Conservation (phyloP, 2,113 vertebrate species). For the Arvicanthis niloticus region DNA sequence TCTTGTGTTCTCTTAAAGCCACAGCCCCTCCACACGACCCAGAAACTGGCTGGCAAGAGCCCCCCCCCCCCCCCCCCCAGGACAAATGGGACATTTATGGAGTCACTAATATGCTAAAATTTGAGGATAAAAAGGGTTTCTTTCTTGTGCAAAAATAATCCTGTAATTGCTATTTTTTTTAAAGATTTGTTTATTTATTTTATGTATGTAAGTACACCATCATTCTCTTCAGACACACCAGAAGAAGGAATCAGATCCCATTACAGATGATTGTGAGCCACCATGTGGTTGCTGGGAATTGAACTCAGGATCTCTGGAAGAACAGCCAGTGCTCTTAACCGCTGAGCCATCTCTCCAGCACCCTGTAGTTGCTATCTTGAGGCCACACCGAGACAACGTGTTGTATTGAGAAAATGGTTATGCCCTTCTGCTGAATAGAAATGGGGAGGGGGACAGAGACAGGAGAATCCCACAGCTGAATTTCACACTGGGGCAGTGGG, state of each 20-base stretch:
- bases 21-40: neutral
- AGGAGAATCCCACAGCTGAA: neutral
- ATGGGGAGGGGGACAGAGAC: neutral
- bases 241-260: too few species aligned
- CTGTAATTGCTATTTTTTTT: neutral
- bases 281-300: too few species aligned
- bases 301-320: too few species aligned
- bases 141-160: conserved; percentile 46
- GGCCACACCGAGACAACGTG: neutral
- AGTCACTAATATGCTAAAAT: neutral
- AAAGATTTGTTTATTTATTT: too few species aligned
- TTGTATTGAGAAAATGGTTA: neutral
- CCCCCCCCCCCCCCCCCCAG: too few species aligned
- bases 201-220: too few species aligned
- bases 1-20: neutral
- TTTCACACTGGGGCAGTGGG: neutral
- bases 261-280: too few species aligned
- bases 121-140: neutral
- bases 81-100: neutral
- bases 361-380: neutral
- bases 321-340: too few species aligned
- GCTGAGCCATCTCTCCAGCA: too few species aligned
- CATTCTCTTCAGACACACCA: too few species aligned
- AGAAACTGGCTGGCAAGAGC: neutral
- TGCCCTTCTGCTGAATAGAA: neutral